Conservation (phyloP, 2,113 vertebrate genomes). For the Sinosuthora webbiana region DNA sequence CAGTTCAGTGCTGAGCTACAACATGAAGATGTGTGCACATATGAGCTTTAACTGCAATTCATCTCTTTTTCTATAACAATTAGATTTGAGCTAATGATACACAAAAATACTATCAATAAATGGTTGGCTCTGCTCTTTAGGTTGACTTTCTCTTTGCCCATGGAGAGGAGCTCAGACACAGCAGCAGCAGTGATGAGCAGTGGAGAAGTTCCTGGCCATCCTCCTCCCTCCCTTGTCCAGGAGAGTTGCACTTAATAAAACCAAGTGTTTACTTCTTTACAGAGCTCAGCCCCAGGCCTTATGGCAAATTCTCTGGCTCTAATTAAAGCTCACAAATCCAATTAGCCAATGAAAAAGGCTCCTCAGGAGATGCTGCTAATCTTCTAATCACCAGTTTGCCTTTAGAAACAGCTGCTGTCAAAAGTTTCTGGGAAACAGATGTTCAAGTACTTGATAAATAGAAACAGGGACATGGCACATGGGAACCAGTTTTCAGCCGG, state of each 20-base stretch:
- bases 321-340: background rate
- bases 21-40: fast-evolving
- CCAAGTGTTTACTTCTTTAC: background rate
- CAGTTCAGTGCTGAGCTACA: background rate
- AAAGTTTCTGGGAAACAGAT: background rate
- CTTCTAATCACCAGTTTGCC: background rate
- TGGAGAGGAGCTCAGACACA: background rate
- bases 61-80: background rate
- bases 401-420: background rate
- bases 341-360: background rate
- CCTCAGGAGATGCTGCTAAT: background rate
- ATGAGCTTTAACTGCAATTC: background rate
- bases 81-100: background rate
- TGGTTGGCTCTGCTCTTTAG: background rate
- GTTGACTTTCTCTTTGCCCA: background rate
- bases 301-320: background rate
- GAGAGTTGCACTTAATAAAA: background rate
- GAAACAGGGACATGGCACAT: background rate
- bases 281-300: background rate
- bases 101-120: background rate
- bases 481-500: background rate
- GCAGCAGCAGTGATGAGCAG: background rate
- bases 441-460: background rate
- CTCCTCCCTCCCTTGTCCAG: fast-evolving
- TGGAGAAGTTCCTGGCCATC: background rate